Evolutionary conservation across 2,888 invertebrate genomes (phyloP).

Genomic region (Caenorhabditis uteleia): DNA sequence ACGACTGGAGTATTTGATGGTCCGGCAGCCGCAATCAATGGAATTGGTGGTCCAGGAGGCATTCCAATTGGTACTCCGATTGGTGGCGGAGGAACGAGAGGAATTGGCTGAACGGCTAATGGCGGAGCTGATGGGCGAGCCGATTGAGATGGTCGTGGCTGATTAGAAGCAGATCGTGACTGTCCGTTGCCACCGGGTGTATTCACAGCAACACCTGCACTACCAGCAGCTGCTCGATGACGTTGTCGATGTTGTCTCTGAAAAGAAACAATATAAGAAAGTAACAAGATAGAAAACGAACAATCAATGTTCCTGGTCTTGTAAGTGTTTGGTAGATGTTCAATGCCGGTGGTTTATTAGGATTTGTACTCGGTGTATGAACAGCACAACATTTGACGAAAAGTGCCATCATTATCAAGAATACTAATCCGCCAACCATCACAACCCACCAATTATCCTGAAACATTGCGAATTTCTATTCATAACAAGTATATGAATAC

Average conservation of each 20-base stretch:
- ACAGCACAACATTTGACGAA: slow-evolving; percentile 99
- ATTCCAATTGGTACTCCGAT: slow-evolving; percentile 4
- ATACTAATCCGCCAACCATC: slow-evolving; percentile 85
- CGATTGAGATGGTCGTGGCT: slow-evolving; percentile 26
- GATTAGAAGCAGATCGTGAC: slow-evolving; percentile 2
- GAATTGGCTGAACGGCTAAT: slow-evolving; percentile 17
- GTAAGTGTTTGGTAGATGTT: slow-evolving; percentile 81
- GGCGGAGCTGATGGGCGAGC: slow-evolving; percentile 51
- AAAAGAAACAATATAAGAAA: slow-evolving; percentile 6
- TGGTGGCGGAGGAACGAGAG: slow-evolving; percentile 20
- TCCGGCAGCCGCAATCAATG: slow-evolving; percentile 17
- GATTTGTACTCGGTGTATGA: slow-evolving; percentile 98
- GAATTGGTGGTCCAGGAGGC: slow-evolving; percentile 28
- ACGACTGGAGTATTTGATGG: slow-evolving; percentile 31
- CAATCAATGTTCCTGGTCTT: slow-evolving; percentile 73
- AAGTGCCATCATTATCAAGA: slow-evolving; percentile 92
- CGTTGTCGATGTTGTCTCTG: slow-evolving; percentile 49
- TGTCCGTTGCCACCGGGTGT: slow-evolving; percentile 24
- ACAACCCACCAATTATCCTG: slow-evolving; percentile 93
- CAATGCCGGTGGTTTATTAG: slow-evolving; percentile 92
- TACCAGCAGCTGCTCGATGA: slow-evolving; percentile 46
- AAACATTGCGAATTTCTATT: no score
- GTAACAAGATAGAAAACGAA: slow-evolving; percentile 18
- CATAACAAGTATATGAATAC: slow-evolving; percentile 10
- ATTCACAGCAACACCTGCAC: slow-evolving; percentile 3